Conservation (phyloP, 1,140 invertebrate genomes). For the Meloidogyne exigua region DNA sequence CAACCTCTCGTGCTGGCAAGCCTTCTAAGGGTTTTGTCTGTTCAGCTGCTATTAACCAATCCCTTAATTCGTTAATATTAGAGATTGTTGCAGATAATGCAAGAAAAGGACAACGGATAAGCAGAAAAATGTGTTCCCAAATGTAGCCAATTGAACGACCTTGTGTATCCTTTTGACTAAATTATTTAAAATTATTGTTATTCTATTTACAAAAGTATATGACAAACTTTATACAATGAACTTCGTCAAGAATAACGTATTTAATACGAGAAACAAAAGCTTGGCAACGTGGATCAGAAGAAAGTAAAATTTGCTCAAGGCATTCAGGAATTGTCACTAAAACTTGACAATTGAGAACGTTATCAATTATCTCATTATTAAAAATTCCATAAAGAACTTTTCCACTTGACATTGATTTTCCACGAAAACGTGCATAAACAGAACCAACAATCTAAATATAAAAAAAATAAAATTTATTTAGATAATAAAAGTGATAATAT, state of each 20-base stretch:
- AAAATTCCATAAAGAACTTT: conserved; percentile 58
- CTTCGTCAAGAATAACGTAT: conserved; percentile 63
- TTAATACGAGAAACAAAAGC: conserved; percentile 57
- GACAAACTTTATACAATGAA: conserved; percentile 58
- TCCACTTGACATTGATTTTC: conserved; percentile 56
- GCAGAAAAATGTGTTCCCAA: conserved; percentile 63
- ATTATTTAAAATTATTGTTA: background rate
- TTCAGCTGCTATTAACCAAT: conserved; percentile 54
- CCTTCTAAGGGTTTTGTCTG: conserved; percentile 41
- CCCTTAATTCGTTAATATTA: conserved; percentile 53
- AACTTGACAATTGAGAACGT: conserved; percentile 59
- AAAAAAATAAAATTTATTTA: background rate
- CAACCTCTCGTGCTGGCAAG: conserved; percentile 39
- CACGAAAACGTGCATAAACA: conserved; percentile 62
- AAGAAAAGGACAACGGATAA: conserved; percentile 61
- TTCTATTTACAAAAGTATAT: background rate
- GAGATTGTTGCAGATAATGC: conserved; percentile 61
- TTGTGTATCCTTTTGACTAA: conserved; percentile 28
- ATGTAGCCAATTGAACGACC: conserved; percentile 49
- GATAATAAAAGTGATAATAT: too few species aligned
- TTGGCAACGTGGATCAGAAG: conserved; percentile 53
- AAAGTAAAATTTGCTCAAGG: conserved; percentile 55
- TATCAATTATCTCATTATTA: conserved; percentile 46
- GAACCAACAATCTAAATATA: conserved; percentile 60
- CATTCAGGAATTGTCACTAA: conserved; percentile 61